phyloP scores from a whole-genome alignment of 2,113 vertebrate genomes.

The Lanius collurio region DNA sequence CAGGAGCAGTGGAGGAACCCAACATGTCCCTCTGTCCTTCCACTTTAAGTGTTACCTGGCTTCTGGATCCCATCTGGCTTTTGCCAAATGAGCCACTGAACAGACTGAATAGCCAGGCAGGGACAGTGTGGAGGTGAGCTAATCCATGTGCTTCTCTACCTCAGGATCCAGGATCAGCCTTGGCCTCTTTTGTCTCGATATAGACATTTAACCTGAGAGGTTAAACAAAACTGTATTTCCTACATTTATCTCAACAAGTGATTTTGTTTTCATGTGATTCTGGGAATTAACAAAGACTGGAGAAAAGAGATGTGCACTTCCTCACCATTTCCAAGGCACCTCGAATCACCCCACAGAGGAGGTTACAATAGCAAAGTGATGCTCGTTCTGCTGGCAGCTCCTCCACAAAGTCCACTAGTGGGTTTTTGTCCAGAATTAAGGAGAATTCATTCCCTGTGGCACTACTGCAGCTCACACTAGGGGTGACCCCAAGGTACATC shows the following conservation, averaged over 20 bases:
- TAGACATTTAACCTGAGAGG: neutral
- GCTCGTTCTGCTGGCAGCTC: conserved; percentile 75
- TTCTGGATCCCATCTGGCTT: neutral
- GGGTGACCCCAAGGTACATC: conserved; percentile 81
- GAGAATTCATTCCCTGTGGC: conserved; percentile 75
- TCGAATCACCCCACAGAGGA: conserved; percentile 79
- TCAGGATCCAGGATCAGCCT: neutral
- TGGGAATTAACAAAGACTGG: neutral
- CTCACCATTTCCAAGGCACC: conserved; percentile 83
- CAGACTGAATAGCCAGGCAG: neutral
- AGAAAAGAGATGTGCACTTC: neutral
- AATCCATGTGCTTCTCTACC: neutral
- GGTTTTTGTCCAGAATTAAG: conserved; percentile 80
- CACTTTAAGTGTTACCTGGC: neutral
- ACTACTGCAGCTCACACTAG: conserved; percentile 71
- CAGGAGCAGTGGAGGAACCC: neutral
- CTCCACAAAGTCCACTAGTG: conserved; percentile 78
- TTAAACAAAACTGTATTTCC: neutral
- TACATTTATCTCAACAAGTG: neutral
- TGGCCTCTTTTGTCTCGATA: neutral
- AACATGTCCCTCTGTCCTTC: neutral
- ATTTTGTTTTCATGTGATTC: neutral
- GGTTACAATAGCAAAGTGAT: conserved; percentile 75
- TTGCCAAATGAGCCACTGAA: neutral
- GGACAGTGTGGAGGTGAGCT: neutral